These are phyloP conservation scores for Carollia perspicillata DNA, from an alignment of 2,113 vertebrate species.

Conservation along the genomic window DNA sequence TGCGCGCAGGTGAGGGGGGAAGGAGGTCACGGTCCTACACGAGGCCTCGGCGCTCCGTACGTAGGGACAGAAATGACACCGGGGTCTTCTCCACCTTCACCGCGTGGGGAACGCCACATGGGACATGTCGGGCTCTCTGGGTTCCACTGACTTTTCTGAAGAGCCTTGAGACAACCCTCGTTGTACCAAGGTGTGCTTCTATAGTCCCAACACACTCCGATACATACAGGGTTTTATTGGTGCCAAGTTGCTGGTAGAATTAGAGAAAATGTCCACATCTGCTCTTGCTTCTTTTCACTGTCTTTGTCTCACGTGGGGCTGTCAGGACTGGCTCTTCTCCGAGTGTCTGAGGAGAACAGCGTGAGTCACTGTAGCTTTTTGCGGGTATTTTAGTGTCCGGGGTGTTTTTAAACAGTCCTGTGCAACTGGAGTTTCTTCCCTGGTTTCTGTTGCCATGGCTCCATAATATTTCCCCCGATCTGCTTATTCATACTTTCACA, in stretches of 20 bases:
- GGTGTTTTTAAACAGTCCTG: constrained; percentile 82
- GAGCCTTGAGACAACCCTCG: background rate
- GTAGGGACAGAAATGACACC: rapidly evolving
- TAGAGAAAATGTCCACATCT: constrained; percentile 2
- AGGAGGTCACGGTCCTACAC: too few species aligned
- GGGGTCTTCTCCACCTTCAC: background rate
- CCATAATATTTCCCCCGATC: constrained; percentile 82
- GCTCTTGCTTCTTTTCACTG: background rate
- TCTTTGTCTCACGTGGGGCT: constrained; percentile 39
- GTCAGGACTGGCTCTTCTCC: constrained; percentile 73
- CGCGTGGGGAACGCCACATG: background rate
- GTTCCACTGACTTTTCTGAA: background rate
- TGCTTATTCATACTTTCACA: constrained; percentile 81
- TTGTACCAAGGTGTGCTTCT: background rate
- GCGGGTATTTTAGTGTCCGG: constrained; percentile 77
- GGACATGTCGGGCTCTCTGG: background rate
- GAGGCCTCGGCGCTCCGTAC: too few species aligned
- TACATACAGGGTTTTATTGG: background rate
- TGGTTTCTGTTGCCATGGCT: constrained; percentile 82
- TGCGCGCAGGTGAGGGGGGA: background rate
- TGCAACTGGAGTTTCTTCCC: constrained; percentile 72
- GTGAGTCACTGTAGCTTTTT: constrained; percentile 79
- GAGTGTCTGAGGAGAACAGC: constrained; percentile 59
- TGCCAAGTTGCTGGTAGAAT: background rate
- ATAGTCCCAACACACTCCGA: background rate